phyloP scores from a whole-genome alignment of 2,797 vertebrate genomes.

The Rhinichthys osculus region DNA sequence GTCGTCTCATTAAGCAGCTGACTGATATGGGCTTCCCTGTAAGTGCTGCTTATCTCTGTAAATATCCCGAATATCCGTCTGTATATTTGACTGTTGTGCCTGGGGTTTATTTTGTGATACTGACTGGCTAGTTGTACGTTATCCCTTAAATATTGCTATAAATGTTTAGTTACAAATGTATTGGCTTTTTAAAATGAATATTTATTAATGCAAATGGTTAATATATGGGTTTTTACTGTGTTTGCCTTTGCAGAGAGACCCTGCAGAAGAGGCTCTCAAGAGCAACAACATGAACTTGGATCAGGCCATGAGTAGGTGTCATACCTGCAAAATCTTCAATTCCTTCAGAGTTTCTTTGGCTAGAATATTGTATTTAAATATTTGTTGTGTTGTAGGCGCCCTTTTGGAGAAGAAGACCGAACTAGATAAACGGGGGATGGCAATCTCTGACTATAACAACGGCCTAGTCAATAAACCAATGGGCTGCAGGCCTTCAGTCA shows the following conservation, averaged over 20 bases:
- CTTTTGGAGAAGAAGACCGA: constrained; percentile 99
- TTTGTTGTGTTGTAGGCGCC: constrained; percentile 79
- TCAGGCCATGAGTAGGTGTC: constrained; percentile 98
- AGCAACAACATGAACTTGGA: constrained; percentile 98
- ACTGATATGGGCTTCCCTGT: constrained; percentile 99
- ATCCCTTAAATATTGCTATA: not conserved
- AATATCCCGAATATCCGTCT: not conserved
- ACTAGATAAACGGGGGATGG: constrained; percentile 96
- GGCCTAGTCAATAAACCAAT: constrained; percentile 91
- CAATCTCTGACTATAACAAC: constrained; percentile 95
- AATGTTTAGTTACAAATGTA: not conserved
- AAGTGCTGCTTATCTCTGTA: constrained; percentile 19
- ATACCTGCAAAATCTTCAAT: not conserved
- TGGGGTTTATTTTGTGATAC: not conserved
- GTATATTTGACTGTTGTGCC: not conserved
- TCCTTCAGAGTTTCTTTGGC: not conserved
- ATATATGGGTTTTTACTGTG: constrained; percentile 1
- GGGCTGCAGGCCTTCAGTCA: constrained; percentile 90
- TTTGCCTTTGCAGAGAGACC: constrained; percentile 89
- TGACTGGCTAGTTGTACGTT: not conserved
- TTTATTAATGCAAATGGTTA: not conserved
- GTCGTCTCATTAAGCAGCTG: constrained; percentile 96
- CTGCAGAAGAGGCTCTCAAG: constrained; percentile 98
- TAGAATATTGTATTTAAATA: not conserved
- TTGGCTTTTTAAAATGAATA: not conserved